Conservation (phyloP, 2,888 invertebrate genomes). For the Pegoplata infirma region DNA sequence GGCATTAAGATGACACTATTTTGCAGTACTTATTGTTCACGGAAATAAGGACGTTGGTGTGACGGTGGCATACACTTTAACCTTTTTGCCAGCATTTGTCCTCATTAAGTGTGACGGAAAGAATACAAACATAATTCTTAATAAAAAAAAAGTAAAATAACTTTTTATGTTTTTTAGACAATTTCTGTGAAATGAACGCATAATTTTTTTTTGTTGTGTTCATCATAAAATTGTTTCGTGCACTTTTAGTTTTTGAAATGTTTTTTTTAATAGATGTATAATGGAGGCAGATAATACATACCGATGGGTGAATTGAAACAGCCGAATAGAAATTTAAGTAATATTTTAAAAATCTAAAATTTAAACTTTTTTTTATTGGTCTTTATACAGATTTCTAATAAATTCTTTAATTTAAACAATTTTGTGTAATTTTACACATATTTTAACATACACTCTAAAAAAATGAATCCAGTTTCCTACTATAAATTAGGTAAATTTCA, state of each 20-base stretch:
- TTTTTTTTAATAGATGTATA: too few species aligned
- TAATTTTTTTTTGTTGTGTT: background rate
- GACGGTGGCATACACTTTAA: slow-evolving; percentile 45
- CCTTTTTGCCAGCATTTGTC: slow-evolving; percentile 40
- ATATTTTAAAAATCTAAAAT: too few species aligned
- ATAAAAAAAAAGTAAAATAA: background rate
- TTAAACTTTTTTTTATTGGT: too few species aligned
- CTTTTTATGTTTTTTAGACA: background rate
- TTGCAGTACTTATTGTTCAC: slow-evolving; percentile 29
- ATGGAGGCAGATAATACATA: too few species aligned
- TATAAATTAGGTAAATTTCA: too few species aligned
- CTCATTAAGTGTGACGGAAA: slow-evolving; percentile 44
- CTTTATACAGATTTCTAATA: too few species aligned
- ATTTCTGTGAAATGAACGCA: background rate
- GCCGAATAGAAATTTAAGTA: too few species aligned
- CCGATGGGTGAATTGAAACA: too few species aligned
- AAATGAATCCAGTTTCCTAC: too few species aligned
- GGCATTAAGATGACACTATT: slow-evolving; percentile 59
- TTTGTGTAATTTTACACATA: too few species aligned
- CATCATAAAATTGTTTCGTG: background rate
- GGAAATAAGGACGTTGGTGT: background rate
- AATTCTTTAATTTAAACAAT: too few species aligned
- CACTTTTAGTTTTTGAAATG: background rate
- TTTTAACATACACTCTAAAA: too few species aligned
- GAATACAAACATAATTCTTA: background rate